Evolutionary conservation across 2,888 invertebrate genomes (phyloP), one percentile per base, ranked within the genome.

Genomic region (Drosophila testacea): DNA sequence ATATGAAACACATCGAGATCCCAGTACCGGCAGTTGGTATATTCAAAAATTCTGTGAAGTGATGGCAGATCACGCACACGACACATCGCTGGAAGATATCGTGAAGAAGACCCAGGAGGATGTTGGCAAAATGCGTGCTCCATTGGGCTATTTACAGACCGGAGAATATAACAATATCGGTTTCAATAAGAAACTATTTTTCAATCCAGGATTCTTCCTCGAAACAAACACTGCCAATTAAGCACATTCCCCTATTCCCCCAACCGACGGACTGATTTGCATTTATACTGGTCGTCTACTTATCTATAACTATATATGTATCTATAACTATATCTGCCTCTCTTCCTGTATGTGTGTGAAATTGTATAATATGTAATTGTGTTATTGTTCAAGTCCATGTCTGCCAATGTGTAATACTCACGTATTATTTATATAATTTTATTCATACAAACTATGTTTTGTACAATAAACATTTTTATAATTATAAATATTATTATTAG

Each of bases 1-100:
- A 0, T 90, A 73, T 62, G 82, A 84, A 64, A 77, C 96, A 0
- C 93, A 94, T 88, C 94, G 96, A 63, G 94, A 95, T 92, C 85
- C 91, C 5, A 73, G 90, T 30, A 79, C 82, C 6, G 96, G 96
- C 27, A 95, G 95, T 46, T 96, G 95, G 96, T 96, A 95, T 92
- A 95, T 96, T 81, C 94, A 95, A 91, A 93, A 93, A 71, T 92
- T 96, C 81, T 96, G 95, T 91, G 91, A 94, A 79, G 93, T 94
- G 79, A 94, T 96, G 91, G 94, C 95, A 75, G 92, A 93, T 77
- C 93, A 94, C 89, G 95, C 95, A 11, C 94, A 95, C 90, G 93
- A 95, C 83, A 93, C 92, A 32, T 93, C 95, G 90, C 92, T 96
- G 39, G 95, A 95, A 90, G 93, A 94, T 79, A 93, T 96, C 89